These are phyloP conservation scores for Anser cygnoides DNA, from an alignment of 2,113 vertebrate species.

Conservation along the genomic window DNA sequence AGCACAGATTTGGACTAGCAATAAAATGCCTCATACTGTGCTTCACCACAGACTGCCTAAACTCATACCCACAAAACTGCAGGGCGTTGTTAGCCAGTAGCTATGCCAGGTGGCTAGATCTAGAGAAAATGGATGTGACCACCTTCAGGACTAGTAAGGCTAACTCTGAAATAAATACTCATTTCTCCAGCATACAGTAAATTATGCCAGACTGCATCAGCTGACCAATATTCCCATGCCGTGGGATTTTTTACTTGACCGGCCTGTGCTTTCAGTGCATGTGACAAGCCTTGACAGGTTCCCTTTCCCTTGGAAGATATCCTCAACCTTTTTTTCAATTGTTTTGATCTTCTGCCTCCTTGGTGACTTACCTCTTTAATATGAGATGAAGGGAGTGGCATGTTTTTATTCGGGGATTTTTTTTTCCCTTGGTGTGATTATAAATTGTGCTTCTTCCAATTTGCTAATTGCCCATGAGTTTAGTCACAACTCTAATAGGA, in stretches of 20 bases:
- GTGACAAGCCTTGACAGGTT: slow-evolving; percentile 38
- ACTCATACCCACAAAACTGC: not conserved
- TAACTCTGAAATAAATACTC: not conserved
- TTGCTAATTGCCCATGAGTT: slow-evolving; percentile 9
- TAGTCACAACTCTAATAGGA: slow-evolving; percentile 3
- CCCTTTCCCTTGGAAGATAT: slow-evolving; percentile 16
- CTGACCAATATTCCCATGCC: not conserved
- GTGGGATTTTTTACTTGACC: slow-evolving; percentile 9
- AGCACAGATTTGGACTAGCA: not conserved
- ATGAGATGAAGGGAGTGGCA: slow-evolving; percentile 47
- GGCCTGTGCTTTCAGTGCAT: not conserved
- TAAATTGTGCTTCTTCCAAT: slow-evolving; percentile 32
- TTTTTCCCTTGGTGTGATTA: slow-evolving; percentile 27
- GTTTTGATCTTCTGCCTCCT: slow-evolving; percentile 56
- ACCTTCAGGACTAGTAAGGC: not conserved
- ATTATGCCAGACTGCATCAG: not conserved
- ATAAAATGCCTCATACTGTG: not conserved
- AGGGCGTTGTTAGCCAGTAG: not conserved
- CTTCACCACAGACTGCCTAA: not conserved
- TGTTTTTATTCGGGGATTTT: slow-evolving; percentile 1
- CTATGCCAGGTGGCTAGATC: not conserved
- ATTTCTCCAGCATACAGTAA: not conserved
- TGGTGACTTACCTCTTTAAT: slow-evolving; percentile 34
- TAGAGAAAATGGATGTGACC: not conserved
- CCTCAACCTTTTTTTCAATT: slow-evolving; percentile 25